Percentiles rank a stretch among this genome's conserved stretches.
Evolutionary conservation across 2,888 invertebrate genomes (phyloP).

Genomic region (Hirtodrosophila confusa): DNA sequence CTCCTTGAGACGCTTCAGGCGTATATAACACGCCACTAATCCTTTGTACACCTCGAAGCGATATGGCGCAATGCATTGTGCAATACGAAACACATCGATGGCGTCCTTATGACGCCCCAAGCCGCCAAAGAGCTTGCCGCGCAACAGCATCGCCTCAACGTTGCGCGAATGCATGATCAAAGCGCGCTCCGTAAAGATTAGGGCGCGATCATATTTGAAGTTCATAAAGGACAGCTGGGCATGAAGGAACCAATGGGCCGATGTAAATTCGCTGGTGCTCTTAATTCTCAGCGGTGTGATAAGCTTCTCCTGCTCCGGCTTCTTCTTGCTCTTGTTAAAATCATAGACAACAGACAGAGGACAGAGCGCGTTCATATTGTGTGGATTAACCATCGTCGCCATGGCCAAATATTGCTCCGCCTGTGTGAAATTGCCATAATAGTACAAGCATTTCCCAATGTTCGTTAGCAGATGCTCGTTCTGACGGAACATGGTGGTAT

Average conservation of each 20-base stretch:
- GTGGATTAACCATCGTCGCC: constrained; percentile 85
- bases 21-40: constrained; percentile 90
- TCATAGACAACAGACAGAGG: constrained; percentile 87
- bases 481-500: constrained; percentile 87
- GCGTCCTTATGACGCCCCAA: constrained; percentile 80
- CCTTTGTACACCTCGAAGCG: constrained; percentile 90
- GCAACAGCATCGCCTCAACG: constrained; percentile 90
- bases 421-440: constrained; percentile 88
- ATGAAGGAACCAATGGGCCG: constrained; percentile 91
- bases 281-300: constrained; percentile 80
- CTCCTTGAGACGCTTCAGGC: constrained; percentile 88
- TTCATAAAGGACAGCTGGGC: constrained; percentile 88
- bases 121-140: constrained; percentile 85
- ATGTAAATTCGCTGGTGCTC: constrained; percentile 84
- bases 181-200: constrained; percentile 90
- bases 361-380: constrained; percentile 87
- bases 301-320: constrained; percentile 87
- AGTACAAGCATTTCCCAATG: constrained; percentile 90
- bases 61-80: constrained; percentile 79
- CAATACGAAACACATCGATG: constrained; percentile 74
- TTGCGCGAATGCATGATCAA: constrained; percentile 87
- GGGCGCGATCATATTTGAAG: constrained; percentile 87
- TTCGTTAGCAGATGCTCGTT: constrained; percentile 88
- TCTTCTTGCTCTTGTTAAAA: constrained; percentile 85
- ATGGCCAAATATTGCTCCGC: constrained; percentile 85